These are phyloP conservation scores for Clostera curtula DNA, from an alignment of 2,888 invertebrate genomes.

Conservation along the genomic window DNA sequence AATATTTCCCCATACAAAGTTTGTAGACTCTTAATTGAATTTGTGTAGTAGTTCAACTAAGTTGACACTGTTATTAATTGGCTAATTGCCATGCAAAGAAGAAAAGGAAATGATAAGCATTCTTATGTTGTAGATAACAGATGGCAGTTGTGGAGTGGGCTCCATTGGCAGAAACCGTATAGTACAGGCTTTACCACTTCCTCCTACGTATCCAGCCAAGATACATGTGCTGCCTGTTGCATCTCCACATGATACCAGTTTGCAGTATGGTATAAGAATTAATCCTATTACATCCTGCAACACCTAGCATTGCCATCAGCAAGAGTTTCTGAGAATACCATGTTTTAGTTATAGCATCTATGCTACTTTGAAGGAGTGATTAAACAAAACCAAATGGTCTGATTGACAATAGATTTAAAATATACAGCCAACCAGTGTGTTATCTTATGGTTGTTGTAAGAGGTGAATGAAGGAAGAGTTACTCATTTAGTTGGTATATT, in stretches of 20 bases:
- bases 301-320: no score
- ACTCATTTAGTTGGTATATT: no score
- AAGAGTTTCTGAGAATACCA: no score
- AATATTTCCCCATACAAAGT: no score
- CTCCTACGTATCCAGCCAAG: slow-evolving; percentile 88
- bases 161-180: slow-evolving; percentile 55
- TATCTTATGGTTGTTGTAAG: no score
- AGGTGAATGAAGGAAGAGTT: no score
- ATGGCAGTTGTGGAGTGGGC: slow-evolving; percentile 62
- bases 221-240: slow-evolving; percentile 84
- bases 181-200: slow-evolving; percentile 78
- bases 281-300: slow-evolving; percentile 1
- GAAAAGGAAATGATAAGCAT: not conserved
- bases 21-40: no score
- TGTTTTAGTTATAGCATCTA: no score
- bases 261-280: slow-evolving; percentile 47
- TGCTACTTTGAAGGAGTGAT: no score
- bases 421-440: no score
- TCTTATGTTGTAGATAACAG: slow-evolving; percentile 47
- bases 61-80: not conserved
- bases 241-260: slow-evolving; percentile 76
- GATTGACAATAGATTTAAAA: no score
- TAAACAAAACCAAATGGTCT: no score
- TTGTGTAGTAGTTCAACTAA: not conserved
- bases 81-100: not conserved